Percentiles rank a stretch among this genome's conserved stretches.
Evolutionary conservation across 2,797 vertebrate genomes (phyloP).

Genomic region (Manis pentadactyla): DNA sequence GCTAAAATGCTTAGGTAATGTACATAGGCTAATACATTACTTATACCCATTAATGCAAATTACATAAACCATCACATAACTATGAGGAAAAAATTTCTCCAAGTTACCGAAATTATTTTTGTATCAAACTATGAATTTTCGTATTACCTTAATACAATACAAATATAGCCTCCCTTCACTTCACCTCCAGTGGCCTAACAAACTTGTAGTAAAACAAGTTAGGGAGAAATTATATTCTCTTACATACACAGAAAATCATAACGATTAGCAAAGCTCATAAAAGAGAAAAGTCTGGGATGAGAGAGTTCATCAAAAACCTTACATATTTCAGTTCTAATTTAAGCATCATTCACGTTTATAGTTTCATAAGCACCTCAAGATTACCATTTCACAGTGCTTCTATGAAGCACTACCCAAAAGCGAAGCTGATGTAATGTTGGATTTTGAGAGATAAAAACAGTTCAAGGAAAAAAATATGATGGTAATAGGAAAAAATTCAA

Average conservation of each 20-base stretch:
- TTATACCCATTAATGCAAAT: slow-evolving; percentile 9
- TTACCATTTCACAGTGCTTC: background rate
- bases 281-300: background rate
- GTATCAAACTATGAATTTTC: background rate
- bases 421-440: background rate
- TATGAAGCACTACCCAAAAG: background rate
- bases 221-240: slow-evolving; percentile 18
- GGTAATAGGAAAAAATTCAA: background rate
- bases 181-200: background rate
- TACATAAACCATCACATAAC: slow-evolving; percentile 11
- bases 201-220: background rate
- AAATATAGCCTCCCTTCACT: background rate
- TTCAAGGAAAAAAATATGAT: background rate
- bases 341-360: background rate
- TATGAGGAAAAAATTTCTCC: background rate
- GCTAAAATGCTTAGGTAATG: background rate
- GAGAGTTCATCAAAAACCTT: background rate
- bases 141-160: background rate
- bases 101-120: slow-evolving; percentile 6
- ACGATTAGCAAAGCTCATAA: slow-evolving; percentile 7
- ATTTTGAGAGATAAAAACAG: background rate
- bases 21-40: background rate
- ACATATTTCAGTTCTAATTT: slow-evolving; percentile 38
- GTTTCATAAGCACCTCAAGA: background rate
- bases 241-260: background rate